These are phyloP conservation scores for Brachyptera risi DNA, from an alignment of 2,888 invertebrate species.

Conservation along the genomic window DNA sequence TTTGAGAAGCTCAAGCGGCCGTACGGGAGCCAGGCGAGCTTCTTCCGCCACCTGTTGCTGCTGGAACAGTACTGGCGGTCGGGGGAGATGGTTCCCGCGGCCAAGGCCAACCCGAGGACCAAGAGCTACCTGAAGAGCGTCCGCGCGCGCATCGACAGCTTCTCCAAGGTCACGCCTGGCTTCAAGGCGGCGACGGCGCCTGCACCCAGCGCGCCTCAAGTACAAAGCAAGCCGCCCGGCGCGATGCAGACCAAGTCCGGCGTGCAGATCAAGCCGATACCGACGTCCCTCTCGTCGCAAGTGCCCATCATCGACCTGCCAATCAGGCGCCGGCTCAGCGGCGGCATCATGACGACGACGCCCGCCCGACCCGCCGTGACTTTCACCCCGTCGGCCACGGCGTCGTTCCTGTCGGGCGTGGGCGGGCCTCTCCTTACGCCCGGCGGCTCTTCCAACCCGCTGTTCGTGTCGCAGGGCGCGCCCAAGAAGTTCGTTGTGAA, in stretches of 20 bases:
- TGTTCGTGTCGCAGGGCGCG: slow-evolving; percentile 6
- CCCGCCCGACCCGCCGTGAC: slow-evolving; percentile 2
- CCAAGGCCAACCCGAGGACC: slow-evolving; percentile 69
- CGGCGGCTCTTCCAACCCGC: background rate
- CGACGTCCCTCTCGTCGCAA: background rate
- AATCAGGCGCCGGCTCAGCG: background rate
- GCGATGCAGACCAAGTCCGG: too few relatives aligned
- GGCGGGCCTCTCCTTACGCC: background rate
- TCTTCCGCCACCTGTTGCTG: slow-evolving; percentile 72
- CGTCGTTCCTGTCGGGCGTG: slow-evolving; percentile 2
- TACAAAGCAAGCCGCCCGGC: too few relatives aligned
- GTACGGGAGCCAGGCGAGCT: slow-evolving; percentile 83
- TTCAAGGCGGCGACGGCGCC: slow-evolving; percentile 23
- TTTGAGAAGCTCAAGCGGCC: slow-evolving; percentile 82
- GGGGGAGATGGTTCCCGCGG: slow-evolving; percentile 57
- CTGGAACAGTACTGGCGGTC: slow-evolving; percentile 75
- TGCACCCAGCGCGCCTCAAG: too few relatives aligned
- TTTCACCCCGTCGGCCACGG: background rate
- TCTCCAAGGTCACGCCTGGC: slow-evolving; percentile 8
- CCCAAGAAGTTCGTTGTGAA: slow-evolving; percentile 8
- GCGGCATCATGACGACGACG: background rate
- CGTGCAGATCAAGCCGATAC: too few relatives aligned
- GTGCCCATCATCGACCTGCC: slow-evolving; percentile 8
- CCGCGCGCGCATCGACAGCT: slow-evolving; percentile 58
- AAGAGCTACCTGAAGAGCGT: slow-evolving; percentile 75